Base-by-base conservation (phyloP, 2,888 invertebrate genomes). In the Synergus gifuensis region DNA sequence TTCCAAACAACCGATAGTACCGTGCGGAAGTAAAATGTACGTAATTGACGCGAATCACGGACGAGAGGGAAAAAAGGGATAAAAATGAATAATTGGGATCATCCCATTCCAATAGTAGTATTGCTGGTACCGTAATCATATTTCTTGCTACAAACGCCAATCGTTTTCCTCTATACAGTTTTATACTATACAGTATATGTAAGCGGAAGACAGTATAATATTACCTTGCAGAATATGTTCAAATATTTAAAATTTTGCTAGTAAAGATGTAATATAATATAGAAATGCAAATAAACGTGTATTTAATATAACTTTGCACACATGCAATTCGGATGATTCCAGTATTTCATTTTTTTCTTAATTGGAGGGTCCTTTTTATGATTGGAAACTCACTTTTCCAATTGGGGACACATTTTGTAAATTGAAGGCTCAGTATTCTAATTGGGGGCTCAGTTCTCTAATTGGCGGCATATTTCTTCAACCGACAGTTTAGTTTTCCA, bases 11-110 rank as follows among this genome's bases (percentile, higher is more conserved):
- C 22, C 60, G 22, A 60, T 60, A 60, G 22, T 60, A 60, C 60
- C 12, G 60, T 60, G 60, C 60, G 12, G 22, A 60, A 22, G 60
- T 60, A 60, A 60, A 60, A 60, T 22, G 22, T 60, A 60, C 60
- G 60, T 60, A 60, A 60, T 60, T 60, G 60, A 22, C 22, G 12
- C 22, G 60, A 60, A 60, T 18, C 22, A 60, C 22, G 60, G 22
- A 12, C 22, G 60, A 60, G 60, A 60, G 22, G 60, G 60, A 60
- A 60, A 60, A 60, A 22, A 18, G 58, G 4, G 18, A 60, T 60
- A 60, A 60, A 60, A 60, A 60, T 60, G 22, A 60, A n/a, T 60
- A 60, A 60, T 60, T 60, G 60, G 22, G 22, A 60, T 60, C 60
- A 18, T 60, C 12, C 22, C 60, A 22, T 60, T 60, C 60, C 60